Evolutionary conservation across 2,113 vertebrate species (phyloP).

Genomic region (Phrynosoma platyrhinos): DNA sequence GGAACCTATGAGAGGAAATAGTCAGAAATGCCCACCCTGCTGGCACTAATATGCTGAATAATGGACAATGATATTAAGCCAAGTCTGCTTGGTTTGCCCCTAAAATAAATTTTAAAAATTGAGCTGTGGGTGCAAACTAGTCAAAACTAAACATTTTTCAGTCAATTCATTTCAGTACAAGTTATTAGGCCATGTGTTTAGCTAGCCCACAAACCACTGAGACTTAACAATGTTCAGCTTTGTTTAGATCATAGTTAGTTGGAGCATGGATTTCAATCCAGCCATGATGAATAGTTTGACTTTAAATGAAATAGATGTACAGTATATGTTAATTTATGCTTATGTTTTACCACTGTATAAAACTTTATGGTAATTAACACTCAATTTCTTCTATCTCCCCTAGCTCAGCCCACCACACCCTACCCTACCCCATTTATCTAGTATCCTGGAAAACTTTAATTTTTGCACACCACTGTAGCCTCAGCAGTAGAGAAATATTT

Average conservation of each 20-base stretch:
- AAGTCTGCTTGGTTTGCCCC: not conserved
- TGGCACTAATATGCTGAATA: slow-evolving; percentile 21
- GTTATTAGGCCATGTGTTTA: no score
- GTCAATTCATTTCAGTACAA: no score
- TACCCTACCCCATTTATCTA: not conserved
- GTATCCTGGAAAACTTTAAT: not conserved
- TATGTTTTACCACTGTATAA: not conserved
- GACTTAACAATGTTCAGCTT: no score
- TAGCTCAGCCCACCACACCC: no score
- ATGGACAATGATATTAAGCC: slow-evolving; percentile 26
- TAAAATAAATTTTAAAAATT: not conserved
- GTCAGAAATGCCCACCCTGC: not conserved
- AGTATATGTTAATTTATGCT: not conserved
- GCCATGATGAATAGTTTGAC: not conserved
- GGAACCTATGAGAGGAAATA: not conserved
- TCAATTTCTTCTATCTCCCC: not conserved
- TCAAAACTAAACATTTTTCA: not conserved
- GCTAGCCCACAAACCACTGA: no score
- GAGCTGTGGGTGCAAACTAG: slow-evolving; percentile 32
- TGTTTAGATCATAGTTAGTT: no score
- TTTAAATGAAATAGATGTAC: not conserved
- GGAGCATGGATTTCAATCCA: not conserved
- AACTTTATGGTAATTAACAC: not conserved
- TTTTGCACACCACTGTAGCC: not conserved
- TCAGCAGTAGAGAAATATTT: not conserved